Evolutionary conservation across 2,888 invertebrate species (phyloP), one percentile per base, ranked within the genome.

Genomic region (Stictocephala bisonia): DNA sequence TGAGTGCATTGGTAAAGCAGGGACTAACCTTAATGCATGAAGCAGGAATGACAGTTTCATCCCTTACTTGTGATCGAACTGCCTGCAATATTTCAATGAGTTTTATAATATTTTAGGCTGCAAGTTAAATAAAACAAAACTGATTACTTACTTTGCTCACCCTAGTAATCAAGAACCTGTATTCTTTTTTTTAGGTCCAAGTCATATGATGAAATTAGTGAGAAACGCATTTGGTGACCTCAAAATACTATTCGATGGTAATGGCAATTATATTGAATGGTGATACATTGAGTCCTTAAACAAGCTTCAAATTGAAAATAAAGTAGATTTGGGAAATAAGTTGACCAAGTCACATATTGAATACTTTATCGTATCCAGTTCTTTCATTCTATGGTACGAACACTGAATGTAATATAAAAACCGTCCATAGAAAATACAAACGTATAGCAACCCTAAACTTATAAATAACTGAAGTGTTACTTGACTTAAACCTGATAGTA

Each of bases 121-220:
- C 26, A 67, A 67, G 4, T 24, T 13, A 18, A 26, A 6, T 53
- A 53, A 53, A 26, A n/a, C 9, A 26, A 27, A 4, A 18, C n/a
- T 64, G 20, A 41, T 22, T 41, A 18, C 77, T 2, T 66, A 26
- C 9, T 75, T 76, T 31, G 13, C 11, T 24, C 71, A 77, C 53
- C 76, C 77, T 15, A 9, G 53, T n/a, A 66, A 66, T 13, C 26
- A 72, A 22, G 68, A 77, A 20, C 41, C 31, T 24, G 67, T 79
- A 40, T 75, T 68, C 67, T 51, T 77, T 22, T 74, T 79, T 20
- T 67, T 76, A 20, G 77, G 78, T 67, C 73, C 76, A 15, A 69
- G 74, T 58, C 78, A 76, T 29, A 76, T 76, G 75, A 53, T 74
- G n/a, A 76, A 76, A 44, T 67, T 77, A 31, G 74, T 78, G 0